Evolutionary conservation across 2,113 vertebrate species (phyloP), one percentile per base, ranked within the genome.

Genomic region (Sturnira hondurensis): DNA sequence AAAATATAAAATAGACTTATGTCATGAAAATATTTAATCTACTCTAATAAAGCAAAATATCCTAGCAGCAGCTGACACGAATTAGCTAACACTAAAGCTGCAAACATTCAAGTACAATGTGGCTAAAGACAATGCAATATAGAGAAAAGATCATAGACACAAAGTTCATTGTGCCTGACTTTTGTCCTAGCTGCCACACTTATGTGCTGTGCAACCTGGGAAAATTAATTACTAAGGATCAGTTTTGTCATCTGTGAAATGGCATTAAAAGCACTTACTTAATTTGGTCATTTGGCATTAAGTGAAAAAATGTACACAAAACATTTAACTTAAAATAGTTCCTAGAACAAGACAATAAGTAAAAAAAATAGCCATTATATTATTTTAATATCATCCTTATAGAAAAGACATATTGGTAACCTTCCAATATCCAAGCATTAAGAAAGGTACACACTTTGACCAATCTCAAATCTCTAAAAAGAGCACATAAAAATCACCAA

Each of bases 341-440:
- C 22, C 65, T 88, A 58, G 31, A 26, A 84, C 5, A 68, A 2
- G 56, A 19, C 12, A 82, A 89, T 26, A 36, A 65, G 16, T 41
- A 91, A 88, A 91, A 88, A 12, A 36, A n/a, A 58, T 31, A 52
- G 22, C 74, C 56, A 74, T 78, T 89, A 43, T 81, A 43, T 81
- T 89, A 45, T 58, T 94, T 58, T 83, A 61, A 63, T 43, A 50
- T 38, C 70, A 73, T 84, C 12, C 20, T 70, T 91, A 70, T 41
- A 58, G 47, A 81, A 93, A 54, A 94, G 19, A 56, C 16, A 77
- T 47, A 28, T 61, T 86, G 31, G 93, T 63, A 76, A 43, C 31
- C 33, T 93, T 96, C 22, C 15, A 94, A 88, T 80, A 84, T 45
- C 43, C 45, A 89, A 97, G 41, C 54, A 73, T 65, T 52, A 84